Conservation (phyloP, 2,797 vertebrate species). For the Craterocephalus amniculus region DNA sequence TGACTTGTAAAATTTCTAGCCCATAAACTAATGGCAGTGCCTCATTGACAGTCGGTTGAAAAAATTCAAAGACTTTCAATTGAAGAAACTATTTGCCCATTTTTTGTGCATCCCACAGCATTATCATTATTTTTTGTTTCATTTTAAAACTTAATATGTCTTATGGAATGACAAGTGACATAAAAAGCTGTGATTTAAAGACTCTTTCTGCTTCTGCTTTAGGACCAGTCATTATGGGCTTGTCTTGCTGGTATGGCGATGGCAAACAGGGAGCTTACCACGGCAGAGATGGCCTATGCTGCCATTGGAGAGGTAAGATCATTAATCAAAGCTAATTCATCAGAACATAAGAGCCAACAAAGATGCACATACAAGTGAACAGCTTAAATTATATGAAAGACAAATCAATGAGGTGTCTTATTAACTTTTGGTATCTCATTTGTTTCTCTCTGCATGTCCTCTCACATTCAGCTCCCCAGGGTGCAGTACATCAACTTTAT, state of each 20-base stretch:
- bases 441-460: neutral
- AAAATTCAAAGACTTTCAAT: neutral
- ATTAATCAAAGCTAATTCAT: neutral
- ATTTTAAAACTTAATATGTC: neutral
- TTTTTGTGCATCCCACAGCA: neutral
- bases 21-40: too few species aligned
- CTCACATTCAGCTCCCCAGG: conserved; percentile 87
- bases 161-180: neutral
- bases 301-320: conserved; percentile 90
- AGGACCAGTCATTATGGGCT: conserved; percentile 95
- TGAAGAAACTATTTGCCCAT: neutral
- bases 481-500: conserved; percentile 94
- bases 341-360: neutral
- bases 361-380: neutral
- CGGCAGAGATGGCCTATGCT: conserved; percentile 94
- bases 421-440: neutral
- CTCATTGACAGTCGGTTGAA: too few species aligned
- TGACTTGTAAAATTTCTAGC: too few species aligned
- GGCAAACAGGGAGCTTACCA: conserved; percentile 89
- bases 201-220: conserved; percentile 24
- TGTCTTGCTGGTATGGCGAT: conserved; percentile 96
- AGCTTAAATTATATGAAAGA: conserved; percentile 2
- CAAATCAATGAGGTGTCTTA: neutral
- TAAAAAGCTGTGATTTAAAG: neutral
- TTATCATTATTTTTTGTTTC: neutral